phyloP scores from a whole-genome alignment of 2,113 vertebrate species.

The Crotalus helleri region DNA sequence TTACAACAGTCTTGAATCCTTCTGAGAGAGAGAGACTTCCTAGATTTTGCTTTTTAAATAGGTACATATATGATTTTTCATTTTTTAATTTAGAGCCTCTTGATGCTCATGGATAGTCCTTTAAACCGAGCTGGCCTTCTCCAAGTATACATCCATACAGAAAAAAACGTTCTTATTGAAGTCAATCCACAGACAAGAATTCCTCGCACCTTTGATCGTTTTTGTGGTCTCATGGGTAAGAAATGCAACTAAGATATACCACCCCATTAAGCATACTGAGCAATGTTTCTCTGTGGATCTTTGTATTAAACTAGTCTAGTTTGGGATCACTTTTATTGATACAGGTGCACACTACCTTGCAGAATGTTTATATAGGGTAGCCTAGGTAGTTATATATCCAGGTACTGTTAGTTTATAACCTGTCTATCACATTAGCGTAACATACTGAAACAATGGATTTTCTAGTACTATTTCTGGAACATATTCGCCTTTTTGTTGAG shows the following conservation, averaged over 20 bases:
- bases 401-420: background rate
- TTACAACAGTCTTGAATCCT: background rate
- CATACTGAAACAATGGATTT: background rate
- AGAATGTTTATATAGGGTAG: background rate
- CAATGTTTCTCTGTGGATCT: background rate
- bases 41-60: background rate
- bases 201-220: slow-evolving; percentile 91
- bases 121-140: slow-evolving; percentile 92
- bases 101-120: slow-evolving; percentile 98
- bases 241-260: fast-evolving
- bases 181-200: slow-evolving; percentile 97
- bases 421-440: background rate
- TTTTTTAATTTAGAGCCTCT: slow-evolving; percentile 73
- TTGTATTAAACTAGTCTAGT: background rate
- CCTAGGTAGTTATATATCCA: background rate
- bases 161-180: slow-evolving; percentile 91
- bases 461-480: background rate
- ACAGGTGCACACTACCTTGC: background rate
- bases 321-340: background rate
- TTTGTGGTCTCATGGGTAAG: slow-evolving; percentile 97
- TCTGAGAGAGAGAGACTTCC: background rate
- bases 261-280: background rate
- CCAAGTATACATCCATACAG: slow-evolving; percentile 94
- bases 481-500: background rate
- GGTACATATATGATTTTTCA: fast-evolving